A percentile compares a stretch with the other conserved stretches of the same genome.
Conservation (phyloP, 2,113 vertebrate genomes). For the Silurus meridionalis region DNA sequence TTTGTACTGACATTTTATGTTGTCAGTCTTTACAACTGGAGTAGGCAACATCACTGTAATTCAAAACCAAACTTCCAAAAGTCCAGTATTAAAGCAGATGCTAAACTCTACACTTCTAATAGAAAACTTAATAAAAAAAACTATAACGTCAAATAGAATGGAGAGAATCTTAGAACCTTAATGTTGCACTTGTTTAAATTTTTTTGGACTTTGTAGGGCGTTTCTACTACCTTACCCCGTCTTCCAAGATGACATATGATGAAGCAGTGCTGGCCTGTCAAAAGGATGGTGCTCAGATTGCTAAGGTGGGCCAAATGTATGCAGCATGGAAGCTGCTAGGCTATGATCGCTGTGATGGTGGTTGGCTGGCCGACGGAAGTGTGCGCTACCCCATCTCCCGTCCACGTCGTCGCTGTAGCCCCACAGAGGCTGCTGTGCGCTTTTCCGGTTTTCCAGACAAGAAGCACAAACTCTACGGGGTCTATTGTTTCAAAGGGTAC, state of each 20-base stretch:
- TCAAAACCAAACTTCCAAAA: background rate
- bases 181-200: background rate
- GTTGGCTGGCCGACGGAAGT: slow-evolving; percentile 94
- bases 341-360: slow-evolving; percentile 92
- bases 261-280: slow-evolving; percentile 87
- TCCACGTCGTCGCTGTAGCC: slow-evolving; percentile 90
- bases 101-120: background rate
- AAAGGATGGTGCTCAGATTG: slow-evolving; percentile 86
- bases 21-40: background rate
- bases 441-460: slow-evolving; percentile 92
- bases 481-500: slow-evolving; percentile 89
- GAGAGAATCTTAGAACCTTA: background rate
- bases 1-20: background rate
- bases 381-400: slow-evolving; percentile 90
- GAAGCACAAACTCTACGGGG: slow-evolving; percentile 95
- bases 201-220: slow-evolving; percentile 71
- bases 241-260: slow-evolving; percentile 86
- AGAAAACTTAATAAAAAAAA: background rate
- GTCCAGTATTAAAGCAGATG: background rate
- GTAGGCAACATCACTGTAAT: background rate
- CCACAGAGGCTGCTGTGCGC: slow-evolving; percentile 86
- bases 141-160: background rate
- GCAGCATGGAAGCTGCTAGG: slow-evolving; percentile 92
- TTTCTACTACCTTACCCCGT: slow-evolving; percentile 94
- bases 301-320: slow-evolving; percentile 95